A percentile compares a stretch with the other conserved stretches of the same genome.
These are phyloP conservation scores for Netelia inedita DNA, from an alignment of 2,888 invertebrate species.

Conservation along the genomic window DNA sequence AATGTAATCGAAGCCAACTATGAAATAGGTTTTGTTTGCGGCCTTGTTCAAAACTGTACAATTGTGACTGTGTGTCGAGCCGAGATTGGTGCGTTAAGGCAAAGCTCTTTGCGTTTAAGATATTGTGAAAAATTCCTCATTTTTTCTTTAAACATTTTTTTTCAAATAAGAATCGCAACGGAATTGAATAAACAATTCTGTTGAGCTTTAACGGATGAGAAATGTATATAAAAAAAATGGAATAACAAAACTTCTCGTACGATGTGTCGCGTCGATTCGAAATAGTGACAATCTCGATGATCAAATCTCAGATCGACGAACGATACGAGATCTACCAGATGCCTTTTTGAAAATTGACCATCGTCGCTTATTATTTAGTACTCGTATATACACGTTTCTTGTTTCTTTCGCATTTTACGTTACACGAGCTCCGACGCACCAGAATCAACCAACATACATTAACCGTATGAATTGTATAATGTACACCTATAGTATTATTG, in stretches of 20 bases:
- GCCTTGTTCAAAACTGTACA: slow-evolving; percentile 66
- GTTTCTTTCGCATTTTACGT: not conserved
- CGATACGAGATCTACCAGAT: not conserved
- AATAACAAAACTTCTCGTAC: too few species aligned
- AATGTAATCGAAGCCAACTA: slow-evolving; percentile 74
- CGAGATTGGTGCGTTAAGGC: slow-evolving; percentile 64
- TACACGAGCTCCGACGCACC: slow-evolving; percentile 68
- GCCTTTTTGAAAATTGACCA: too few species aligned
- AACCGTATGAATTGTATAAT: slow-evolving; percentile 72
- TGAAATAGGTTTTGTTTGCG: slow-evolving; percentile 72
- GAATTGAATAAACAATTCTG: too few species aligned
- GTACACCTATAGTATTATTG: slow-evolving; percentile 81
- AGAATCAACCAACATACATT: slow-evolving; percentile 71
- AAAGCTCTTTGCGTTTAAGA: slow-evolving; percentile 16
- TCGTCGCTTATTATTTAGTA: not conserved
- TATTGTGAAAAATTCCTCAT: not conserved
- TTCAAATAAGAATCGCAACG: too few species aligned
- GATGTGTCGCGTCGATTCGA: too few species aligned
- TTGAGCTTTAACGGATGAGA: too few species aligned
- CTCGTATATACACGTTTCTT: not conserved
- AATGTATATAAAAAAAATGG: too few species aligned
- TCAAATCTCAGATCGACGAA: not conserved
- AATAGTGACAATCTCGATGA: not conserved
- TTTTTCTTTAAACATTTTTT: not conserved
- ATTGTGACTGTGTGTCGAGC: slow-evolving; percentile 65